These are phyloP conservation scores for Drosophila bocki DNA, from an alignment of 1,140 invertebrate species.

Conservation along the genomic window DNA sequence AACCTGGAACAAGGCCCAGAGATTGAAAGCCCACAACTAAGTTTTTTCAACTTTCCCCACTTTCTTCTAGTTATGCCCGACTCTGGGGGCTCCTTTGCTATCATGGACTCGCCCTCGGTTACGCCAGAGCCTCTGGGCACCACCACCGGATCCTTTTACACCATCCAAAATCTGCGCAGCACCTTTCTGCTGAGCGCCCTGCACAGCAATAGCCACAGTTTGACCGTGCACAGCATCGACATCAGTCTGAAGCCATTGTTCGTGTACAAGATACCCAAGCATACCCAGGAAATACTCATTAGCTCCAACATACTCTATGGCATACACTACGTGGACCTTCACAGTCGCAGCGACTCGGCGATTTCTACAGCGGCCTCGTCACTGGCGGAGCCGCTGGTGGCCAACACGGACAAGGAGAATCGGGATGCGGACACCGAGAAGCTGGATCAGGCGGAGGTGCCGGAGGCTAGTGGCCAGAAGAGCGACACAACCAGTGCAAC, in stretches of 20 bases:
- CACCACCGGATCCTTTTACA: slow-evolving; percentile 79
- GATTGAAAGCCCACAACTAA: neutral
- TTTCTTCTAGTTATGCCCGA: slow-evolving; percentile 76
- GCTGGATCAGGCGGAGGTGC: slow-evolving; percentile 42
- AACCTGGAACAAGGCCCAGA: neutral
- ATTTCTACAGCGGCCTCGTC: slow-evolving; percentile 48
- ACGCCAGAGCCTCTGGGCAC: slow-evolving; percentile 76
- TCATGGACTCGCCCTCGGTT: slow-evolving; percentile 81
- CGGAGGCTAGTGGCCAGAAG: slow-evolving; percentile 33
- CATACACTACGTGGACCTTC: slow-evolving; percentile 77
- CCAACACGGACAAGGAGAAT: slow-evolving; percentile 77
- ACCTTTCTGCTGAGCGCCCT: slow-evolving; percentile 81
- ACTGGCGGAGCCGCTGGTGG: slow-evolving; percentile 57
- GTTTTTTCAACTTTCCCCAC: rapidly evolving
- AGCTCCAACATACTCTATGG: slow-evolving; percentile 83
- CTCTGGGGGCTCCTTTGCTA: slow-evolving; percentile 70
- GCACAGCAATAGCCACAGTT: slow-evolving; percentile 79
- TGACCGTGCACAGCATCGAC: slow-evolving; percentile 88
- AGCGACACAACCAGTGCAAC: slow-evolving; percentile 75
- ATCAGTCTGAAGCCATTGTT: slow-evolving; percentile 89
- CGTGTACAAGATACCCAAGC: slow-evolving; percentile 89
- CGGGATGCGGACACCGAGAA: slow-evolving; percentile 76
- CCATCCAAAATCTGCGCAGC: slow-evolving; percentile 78
- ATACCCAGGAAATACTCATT: slow-evolving; percentile 79
- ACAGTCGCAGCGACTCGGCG: slow-evolving; percentile 45